Conservation (phyloP, 2,113 vertebrate species). For the Oreocharis arfaki region DNA sequence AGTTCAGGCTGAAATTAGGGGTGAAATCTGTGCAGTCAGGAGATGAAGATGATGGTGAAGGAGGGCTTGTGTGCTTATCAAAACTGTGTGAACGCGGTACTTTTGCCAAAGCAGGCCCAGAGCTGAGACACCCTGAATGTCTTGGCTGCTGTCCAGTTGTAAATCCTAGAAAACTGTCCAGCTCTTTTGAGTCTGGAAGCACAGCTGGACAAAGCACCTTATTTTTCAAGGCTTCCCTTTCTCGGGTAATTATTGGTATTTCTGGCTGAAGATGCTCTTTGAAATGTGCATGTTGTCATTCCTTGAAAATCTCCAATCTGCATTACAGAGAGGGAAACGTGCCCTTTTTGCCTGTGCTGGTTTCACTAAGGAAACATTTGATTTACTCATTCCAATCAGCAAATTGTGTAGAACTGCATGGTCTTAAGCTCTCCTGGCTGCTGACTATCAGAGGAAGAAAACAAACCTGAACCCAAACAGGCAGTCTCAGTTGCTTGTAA, state of each 20-base stretch:
- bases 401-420: neutral
- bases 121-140: neutral
- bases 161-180: neutral
- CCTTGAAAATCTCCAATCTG: neutral
- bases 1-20: neutral
- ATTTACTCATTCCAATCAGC: neutral
- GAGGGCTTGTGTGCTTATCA: neutral
- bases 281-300: neutral
- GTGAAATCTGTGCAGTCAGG: neutral
- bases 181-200: neutral
- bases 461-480: neutral
- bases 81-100: fast-evolving
- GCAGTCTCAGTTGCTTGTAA: neutral
- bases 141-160: neutral
- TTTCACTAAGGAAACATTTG: neutral
- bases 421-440: neutral
- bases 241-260: neutral
- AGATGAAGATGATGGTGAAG: neutral
- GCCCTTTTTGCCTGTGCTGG: neutral
- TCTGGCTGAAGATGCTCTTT: neutral
- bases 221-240: neutral
- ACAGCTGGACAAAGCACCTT: neutral
- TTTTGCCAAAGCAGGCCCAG: neutral
- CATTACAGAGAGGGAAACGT: neutral
- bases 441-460: neutral